These are phyloP conservation scores for Cosmorhoe ocellata DNA, from an alignment of 2,888 invertebrate genomes.

Conservation along the genomic window DNA sequence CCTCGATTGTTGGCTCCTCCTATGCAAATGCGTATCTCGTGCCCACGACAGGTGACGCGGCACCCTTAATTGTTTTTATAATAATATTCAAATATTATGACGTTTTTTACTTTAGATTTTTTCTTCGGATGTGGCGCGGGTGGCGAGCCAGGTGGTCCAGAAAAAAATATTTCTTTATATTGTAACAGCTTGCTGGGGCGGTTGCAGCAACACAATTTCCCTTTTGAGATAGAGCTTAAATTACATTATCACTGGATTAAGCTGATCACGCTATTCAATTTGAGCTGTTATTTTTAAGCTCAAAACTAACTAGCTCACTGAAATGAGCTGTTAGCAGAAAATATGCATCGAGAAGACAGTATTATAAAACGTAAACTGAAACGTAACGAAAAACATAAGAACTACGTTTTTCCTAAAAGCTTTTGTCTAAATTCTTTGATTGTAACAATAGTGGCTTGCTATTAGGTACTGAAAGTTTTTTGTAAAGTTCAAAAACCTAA, in stretches of 20 bases:
- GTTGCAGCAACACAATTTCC: slow-evolving; percentile 18
- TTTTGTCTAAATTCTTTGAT: too few species aligned
- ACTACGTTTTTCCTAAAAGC: too few species aligned
- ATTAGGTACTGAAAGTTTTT: too few species aligned
- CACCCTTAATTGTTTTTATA: slow-evolving; percentile 81
- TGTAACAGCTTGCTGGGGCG: slow-evolving; percentile 67
- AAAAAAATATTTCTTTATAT: slow-evolving; percentile 61
- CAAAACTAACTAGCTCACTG: too few species aligned
- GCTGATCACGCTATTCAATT: too few species aligned
- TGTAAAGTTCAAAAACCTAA: too few species aligned
- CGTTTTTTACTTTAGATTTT: slow-evolving; percentile 71
- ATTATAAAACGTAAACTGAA: too few species aligned
- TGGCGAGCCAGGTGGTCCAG: slow-evolving; percentile 77
- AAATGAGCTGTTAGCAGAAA: too few species aligned
- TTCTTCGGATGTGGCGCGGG: slow-evolving; percentile 64
- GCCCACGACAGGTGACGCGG: slow-evolving; percentile 80
- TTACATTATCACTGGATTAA: not conserved
- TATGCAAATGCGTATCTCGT: slow-evolving; percentile 80
- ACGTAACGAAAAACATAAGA: too few species aligned
- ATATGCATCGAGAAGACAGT: too few species aligned
- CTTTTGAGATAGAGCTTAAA: not conserved
- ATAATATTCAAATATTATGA: slow-evolving; percentile 82
- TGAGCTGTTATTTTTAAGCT: too few species aligned
- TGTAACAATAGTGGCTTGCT: too few species aligned
- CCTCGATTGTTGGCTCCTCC: slow-evolving; percentile 57